Percentiles rank a stretch among this genome's conserved stretches.
Evolutionary conservation across 2,888 invertebrate genomes (phyloP).

Genomic region (Cataglyphis albicans): DNA sequence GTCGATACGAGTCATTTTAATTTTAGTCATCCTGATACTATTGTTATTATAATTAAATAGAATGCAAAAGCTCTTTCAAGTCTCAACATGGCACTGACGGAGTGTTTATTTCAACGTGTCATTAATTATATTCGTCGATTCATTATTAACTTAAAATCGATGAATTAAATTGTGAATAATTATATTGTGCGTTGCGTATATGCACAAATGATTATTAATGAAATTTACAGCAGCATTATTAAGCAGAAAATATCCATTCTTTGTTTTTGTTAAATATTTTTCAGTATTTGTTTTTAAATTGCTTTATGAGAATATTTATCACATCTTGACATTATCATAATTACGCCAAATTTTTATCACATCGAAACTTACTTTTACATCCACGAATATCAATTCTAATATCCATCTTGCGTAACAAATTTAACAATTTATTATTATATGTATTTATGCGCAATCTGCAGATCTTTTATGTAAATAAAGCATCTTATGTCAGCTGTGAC

Average conservation of each 20-base stretch:
- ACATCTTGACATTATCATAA: background rate
- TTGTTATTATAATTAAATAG: slow-evolving; percentile 61
- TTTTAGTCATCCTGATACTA: slow-evolving; percentile 51
- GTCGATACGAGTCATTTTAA: slow-evolving; percentile 55
- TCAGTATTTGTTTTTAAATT: background rate
- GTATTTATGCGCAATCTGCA: background rate
- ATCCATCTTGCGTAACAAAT: background rate
- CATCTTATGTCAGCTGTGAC: background rate
- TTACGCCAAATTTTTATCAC: slow-evolving; percentile 6
- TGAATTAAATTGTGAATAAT: background rate
- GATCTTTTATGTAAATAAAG: slow-evolving; percentile 22
- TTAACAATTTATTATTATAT: slow-evolving; percentile 8
- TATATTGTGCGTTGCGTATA: background rate
- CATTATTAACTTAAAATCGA: background rate
- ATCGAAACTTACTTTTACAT: slow-evolving; percentile 1
- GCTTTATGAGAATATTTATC: background rate
- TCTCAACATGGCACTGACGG: background rate
- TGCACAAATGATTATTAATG: background rate
- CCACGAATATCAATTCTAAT: background rate
- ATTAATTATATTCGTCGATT: background rate
- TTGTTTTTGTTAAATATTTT: background rate
- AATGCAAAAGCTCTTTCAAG: slow-evolving; percentile 39
- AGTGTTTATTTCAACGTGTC: background rate
- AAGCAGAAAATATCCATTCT: background rate
- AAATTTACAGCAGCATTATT: background rate